These are phyloP conservation scores for Hypanus sabinus DNA, from an alignment of 2,113 vertebrate species.

Conservation along the genomic window DNA sequence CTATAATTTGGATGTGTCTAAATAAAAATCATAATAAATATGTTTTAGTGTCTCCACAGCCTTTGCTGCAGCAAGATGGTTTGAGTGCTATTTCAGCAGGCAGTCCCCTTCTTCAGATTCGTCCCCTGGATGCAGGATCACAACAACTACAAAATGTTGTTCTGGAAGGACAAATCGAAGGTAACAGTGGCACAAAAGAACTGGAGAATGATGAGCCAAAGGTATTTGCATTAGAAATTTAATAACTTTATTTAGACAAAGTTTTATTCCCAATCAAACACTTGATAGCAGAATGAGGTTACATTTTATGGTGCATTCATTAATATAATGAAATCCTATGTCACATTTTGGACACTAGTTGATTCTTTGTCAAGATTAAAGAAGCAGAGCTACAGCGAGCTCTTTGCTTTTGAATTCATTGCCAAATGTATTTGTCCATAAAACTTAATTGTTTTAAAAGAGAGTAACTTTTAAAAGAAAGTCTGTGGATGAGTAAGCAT, in stretches of 20 bases:
- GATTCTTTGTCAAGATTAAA: background rate
- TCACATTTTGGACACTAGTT: background rate
- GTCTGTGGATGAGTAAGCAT: background rate
- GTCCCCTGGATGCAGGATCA: constrained; percentile 36
- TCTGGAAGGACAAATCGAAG: constrained; percentile 30
- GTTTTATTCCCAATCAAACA: background rate
- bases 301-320: background rate
- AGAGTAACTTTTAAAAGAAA: background rate
- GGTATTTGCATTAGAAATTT: constrained; percentile 25
- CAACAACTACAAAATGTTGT: constrained; percentile 40
- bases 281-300: background rate
- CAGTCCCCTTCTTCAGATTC: constrained; percentile 38
- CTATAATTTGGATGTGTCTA: background rate
- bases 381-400: background rate
- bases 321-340: background rate
- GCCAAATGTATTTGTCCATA: background rate
- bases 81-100: constrained; percentile 24
- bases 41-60: constrained; percentile 35
- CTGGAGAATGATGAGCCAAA: constrained; percentile 40
- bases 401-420: background rate
- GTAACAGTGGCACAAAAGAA: background rate
- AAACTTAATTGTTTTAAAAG: background rate
- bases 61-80: constrained; percentile 35
- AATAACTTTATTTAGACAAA: background rate
- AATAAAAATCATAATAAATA: background rate